These are phyloP conservation scores for Ophioninae sp. DNA, from an alignment of 2,888 invertebrate species.

Conservation along the genomic window DNA sequence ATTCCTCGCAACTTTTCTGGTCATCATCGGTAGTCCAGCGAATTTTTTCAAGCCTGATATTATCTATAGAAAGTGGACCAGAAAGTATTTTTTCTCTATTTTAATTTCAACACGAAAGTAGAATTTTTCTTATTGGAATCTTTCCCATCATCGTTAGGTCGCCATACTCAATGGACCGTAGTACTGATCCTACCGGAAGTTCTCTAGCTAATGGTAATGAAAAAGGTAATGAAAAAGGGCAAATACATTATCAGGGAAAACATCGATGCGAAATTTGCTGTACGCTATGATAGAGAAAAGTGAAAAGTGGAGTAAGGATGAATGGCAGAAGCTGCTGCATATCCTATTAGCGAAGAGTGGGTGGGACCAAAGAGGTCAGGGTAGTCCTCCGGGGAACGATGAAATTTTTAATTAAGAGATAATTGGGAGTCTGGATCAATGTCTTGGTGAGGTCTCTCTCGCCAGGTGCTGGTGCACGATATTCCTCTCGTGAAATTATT, in stretches of 20 bases:
- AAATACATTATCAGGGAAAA: neutral
- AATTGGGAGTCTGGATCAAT: constrained; percentile 49
- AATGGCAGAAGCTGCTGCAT: constrained; percentile 14
- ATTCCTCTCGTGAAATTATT: constrained; percentile 33
- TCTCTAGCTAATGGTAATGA: neutral
- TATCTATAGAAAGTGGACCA: too few relatives aligned
- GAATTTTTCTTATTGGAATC: neutral
- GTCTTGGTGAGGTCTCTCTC: constrained; percentile 26
- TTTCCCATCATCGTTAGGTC: neutral
- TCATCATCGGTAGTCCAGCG: too few relatives aligned
- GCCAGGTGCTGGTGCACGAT: constrained; percentile 28
- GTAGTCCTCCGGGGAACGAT: constrained; percentile 43
- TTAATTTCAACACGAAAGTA: too few relatives aligned
- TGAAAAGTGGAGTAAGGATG: constrained; percentile 27
- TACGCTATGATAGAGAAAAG: constrained; percentile 9
- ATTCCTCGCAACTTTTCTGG: too few relatives aligned
- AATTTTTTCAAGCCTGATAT: too few relatives aligned
- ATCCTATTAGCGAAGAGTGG: constrained; percentile 32
- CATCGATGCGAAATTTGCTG: neutral
- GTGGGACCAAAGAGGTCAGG: constrained; percentile 36
- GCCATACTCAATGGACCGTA: neutral
- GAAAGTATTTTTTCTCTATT: too few relatives aligned
- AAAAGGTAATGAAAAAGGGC: neutral
- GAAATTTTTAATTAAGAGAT: constrained; percentile 62
- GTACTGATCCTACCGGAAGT: neutral